Conservation (phyloP, 2,113 vertebrate genomes). For the Notarius lentiginosus region DNA sequence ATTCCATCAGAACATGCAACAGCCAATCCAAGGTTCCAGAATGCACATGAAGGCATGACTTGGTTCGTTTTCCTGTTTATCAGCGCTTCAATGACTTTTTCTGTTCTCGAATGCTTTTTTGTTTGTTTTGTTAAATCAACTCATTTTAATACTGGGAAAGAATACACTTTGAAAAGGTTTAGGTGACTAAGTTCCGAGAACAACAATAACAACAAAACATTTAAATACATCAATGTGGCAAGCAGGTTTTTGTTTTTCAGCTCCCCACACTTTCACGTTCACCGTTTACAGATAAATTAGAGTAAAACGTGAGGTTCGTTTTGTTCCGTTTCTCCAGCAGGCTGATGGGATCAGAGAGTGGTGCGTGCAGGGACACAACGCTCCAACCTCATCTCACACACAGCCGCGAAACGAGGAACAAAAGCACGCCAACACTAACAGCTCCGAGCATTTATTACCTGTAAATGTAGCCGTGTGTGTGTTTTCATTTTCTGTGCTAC, state of each 20-base stretch:
- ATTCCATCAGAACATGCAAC: not conserved
- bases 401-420: not conserved
- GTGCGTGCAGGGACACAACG: not conserved
- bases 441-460: slow-evolving; percentile 60
- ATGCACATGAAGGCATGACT: not conserved
- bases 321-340: not conserved
- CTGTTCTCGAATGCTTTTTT: not conserved
- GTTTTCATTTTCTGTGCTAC: not conserved
- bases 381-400: not conserved
- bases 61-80: not conserved
- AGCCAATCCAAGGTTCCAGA: not conserved
- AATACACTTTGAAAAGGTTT: not conserved
- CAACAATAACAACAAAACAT: not conserved
- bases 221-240: not conserved
- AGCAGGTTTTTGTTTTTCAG: not conserved
- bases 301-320: not conserved
- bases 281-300: not conserved
- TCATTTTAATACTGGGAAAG: not conserved
- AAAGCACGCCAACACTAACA: not conserved
- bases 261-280: not conserved
- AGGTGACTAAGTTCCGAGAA: not conserved
- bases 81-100: not conserved
- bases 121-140: not conserved
- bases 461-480: slow-evolving; percentile 55
- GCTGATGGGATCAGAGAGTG: not conserved